Conservation (phyloP, 1,140 invertebrate genomes). For the Meloidogyne hapla region DNA sequence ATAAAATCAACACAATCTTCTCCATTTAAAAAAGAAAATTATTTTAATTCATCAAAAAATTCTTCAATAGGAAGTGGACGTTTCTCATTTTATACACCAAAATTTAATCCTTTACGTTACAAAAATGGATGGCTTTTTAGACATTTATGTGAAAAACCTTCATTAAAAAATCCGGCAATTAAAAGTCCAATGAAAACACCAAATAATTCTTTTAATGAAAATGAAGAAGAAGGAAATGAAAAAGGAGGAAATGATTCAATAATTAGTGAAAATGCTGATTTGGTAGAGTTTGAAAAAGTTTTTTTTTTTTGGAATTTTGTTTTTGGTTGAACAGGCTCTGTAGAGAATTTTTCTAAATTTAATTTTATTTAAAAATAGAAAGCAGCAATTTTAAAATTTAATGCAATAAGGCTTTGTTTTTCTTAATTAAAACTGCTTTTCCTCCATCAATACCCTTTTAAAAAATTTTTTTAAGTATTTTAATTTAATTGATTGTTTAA, state of each 20-base stretch:
- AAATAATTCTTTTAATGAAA: not conserved
- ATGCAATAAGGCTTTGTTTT: too few species aligned
- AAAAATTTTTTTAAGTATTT: too few species aligned
- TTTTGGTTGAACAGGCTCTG: not conserved
- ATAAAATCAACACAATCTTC: not conserved
- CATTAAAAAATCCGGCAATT: not conserved
- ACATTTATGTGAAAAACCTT: not conserved
- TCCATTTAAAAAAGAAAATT: not conserved
- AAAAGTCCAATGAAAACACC: not conserved
- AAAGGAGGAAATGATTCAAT: not conserved
- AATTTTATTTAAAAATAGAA: too few species aligned
- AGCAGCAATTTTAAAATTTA: too few species aligned
- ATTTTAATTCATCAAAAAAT: not conserved
- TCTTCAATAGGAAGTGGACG: not conserved
- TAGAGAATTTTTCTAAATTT: too few species aligned
- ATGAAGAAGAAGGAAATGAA: not conserved
- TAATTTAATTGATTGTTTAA: too few species aligned
- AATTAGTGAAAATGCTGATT: not conserved
- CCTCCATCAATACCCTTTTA: too few species aligned
- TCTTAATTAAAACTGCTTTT: too few species aligned
- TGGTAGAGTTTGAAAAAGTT: not conserved
- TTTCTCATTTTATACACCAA: constrained; percentile 6
- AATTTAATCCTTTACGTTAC: constrained; percentile 6
- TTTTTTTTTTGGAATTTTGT: not conserved
- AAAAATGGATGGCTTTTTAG: constrained; percentile 5